These are phyloP conservation scores for Andricus grossulariae DNA, from an alignment of 1,140 invertebrate species.

Conservation along the genomic window DNA sequence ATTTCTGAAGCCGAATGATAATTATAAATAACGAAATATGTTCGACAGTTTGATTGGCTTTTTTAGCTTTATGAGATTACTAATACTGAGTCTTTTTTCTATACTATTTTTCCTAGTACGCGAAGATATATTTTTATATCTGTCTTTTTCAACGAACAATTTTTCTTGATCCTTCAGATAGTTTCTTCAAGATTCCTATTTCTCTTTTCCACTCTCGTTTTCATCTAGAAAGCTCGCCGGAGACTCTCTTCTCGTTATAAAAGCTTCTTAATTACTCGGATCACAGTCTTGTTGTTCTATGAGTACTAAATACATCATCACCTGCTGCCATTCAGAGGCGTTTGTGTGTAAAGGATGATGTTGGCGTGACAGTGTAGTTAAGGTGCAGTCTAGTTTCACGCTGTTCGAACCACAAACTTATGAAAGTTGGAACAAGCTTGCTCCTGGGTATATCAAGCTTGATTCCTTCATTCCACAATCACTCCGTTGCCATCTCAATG, in stretches of 20 bases:
- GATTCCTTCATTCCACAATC: background rate
- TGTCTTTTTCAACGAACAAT: background rate
- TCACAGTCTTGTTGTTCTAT: background rate
- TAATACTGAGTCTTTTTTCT: no score
- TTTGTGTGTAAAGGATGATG: background rate
- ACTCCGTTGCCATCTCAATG: background rate
- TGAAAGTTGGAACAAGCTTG: conserved; percentile 42
- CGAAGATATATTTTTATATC: background rate
- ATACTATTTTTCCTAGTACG: background rate
- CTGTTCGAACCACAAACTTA: conserved; percentile 60
- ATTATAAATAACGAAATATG: no score
- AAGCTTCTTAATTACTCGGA: conserved; percentile 20
- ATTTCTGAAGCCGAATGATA: no score
- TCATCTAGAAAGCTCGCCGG: no score
- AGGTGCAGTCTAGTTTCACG: conserved; percentile 57
- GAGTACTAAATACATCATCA: conserved; percentile 17
- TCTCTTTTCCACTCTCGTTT: background rate
- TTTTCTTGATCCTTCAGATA: background rate
- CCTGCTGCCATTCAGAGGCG: background rate
- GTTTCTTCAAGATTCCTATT: background rate
- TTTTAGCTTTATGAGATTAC: no score
- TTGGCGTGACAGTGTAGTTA: conserved; percentile 52
- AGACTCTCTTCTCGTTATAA: conserved; percentile 23
- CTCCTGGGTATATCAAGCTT: conserved; percentile 4
- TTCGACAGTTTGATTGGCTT: no score